Conservation (phyloP, 1,140 invertebrate genomes). For the Drosophila prosaltans region DNA sequence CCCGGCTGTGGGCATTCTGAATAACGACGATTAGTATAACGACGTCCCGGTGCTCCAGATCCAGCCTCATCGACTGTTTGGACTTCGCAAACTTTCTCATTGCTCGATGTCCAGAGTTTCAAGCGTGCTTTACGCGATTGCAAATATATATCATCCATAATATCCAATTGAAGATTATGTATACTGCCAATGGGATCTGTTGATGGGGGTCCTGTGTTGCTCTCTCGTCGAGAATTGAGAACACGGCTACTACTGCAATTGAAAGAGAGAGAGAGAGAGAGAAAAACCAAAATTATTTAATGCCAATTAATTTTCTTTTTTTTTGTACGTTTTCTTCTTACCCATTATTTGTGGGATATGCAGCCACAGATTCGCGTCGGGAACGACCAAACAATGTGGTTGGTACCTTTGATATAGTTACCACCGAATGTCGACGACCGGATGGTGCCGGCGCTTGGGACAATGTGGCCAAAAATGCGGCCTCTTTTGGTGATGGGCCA, state of each 20-base stretch:
- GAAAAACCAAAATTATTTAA: too few relatives aligned
- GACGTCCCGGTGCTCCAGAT: slow-evolving; percentile 84
- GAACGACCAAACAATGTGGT: slow-evolving; percentile 89
- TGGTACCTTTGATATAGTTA: slow-evolving; percentile 91
- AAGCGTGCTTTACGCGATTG: slow-evolving; percentile 89
- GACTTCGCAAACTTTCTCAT: slow-evolving; percentile 91
- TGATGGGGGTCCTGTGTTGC: slow-evolving; percentile 86
- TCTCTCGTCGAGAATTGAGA: slow-evolving; percentile 74
- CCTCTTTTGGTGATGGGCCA: slow-evolving; percentile 88
- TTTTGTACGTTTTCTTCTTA: slow-evolving; percentile 40
- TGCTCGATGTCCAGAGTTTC: slow-evolving; percentile 92
- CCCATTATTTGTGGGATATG: slow-evolving; percentile 86
- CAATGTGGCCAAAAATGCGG: slow-evolving; percentile 91
- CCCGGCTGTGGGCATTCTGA: slow-evolving; percentile 86
- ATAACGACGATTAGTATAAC: slow-evolving; percentile 87
- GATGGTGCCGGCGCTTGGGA: slow-evolving; percentile 89
- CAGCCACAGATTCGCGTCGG: slow-evolving; percentile 90
- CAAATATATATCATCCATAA: slow-evolving; percentile 92
- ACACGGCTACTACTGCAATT: slow-evolving; percentile 68
- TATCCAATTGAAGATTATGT: slow-evolving; percentile 92
- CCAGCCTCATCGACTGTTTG: slow-evolving; percentile 88
- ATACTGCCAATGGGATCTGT: slow-evolving; percentile 89
- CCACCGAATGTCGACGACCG: slow-evolving; percentile 91
- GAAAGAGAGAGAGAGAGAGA: neutral
- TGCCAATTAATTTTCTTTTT: neutral